These are phyloP conservation scores for Anser cygnoides DNA, from an alignment of 2,113 vertebrate species.

Conservation along the genomic window DNA sequence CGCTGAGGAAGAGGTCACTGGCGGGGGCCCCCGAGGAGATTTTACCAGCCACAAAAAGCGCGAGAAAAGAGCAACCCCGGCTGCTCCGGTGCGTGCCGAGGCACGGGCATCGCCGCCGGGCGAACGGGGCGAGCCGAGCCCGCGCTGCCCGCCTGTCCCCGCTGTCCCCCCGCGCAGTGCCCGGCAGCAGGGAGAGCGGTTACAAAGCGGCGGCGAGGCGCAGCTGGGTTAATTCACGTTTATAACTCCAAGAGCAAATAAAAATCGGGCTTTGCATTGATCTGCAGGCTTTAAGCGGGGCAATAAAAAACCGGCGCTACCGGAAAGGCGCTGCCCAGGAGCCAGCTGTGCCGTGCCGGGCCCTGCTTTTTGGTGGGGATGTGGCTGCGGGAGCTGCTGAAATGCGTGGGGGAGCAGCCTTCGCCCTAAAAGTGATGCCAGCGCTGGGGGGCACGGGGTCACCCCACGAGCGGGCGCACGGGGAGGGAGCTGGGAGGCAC, in stretches of 20 bases:
- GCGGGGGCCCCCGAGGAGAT: slow-evolving; percentile 39
- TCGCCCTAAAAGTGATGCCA: too few species aligned
- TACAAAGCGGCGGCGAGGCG: not conserved
- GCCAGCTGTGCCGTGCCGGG: rapidly evolving
- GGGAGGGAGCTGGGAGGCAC: not conserved
- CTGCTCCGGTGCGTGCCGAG: rapidly evolving
- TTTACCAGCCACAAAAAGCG: slow-evolving; percentile 48
- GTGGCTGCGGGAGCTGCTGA: not conserved
- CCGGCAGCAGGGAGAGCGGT: not conserved
- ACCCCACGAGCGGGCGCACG: not conserved
- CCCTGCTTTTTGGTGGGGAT: rapidly evolving
- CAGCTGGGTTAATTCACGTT: slow-evolving; percentile 41
- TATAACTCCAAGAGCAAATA: slow-evolving; percentile 24
- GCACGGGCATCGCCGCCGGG: not conserved
- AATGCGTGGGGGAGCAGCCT: not conserved
- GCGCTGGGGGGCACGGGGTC: not conserved
- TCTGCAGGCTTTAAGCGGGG: not conserved
- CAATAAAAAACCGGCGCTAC: not conserved
- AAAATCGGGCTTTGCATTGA: not conserved
- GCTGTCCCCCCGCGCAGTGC: not conserved
- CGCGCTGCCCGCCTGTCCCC: not conserved
- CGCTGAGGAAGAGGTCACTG: slow-evolving; percentile 60
- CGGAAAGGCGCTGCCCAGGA: not conserved
- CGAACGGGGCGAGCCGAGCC: not conserved
- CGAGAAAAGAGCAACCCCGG: slow-evolving; percentile 70